These are phyloP conservation scores for Parnassius smintheus DNA, from an alignment of 2,888 invertebrate genomes.

Conservation along the genomic window DNA sequence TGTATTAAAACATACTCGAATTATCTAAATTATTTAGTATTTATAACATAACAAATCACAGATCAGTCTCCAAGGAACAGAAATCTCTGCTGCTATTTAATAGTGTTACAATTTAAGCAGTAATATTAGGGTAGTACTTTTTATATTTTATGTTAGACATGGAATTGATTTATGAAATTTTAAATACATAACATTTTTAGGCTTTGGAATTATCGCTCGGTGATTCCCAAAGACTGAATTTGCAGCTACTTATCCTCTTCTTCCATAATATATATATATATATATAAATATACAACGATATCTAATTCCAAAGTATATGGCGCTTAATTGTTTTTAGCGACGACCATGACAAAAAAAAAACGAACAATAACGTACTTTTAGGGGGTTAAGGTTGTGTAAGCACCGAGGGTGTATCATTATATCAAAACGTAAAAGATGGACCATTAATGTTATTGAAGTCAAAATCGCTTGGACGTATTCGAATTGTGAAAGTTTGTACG, in stretches of 20 bases:
- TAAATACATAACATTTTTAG: background rate
- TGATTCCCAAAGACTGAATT: constrained; percentile 42
- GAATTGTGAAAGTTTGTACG: constrained; percentile 33
- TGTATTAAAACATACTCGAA: too few relatives aligned
- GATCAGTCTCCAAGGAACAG: too few relatives aligned
- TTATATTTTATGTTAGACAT: background rate
- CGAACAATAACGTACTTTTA: constrained; percentile 11
- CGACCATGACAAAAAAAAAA: constrained; percentile 18
- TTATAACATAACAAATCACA: too few relatives aligned
- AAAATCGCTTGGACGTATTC: constrained; percentile 45
- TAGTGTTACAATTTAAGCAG: background rate
- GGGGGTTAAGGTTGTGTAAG: constrained; percentile 63
- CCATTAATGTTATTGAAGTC: constrained; percentile 58
- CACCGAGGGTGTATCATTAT: constrained; percentile 64
- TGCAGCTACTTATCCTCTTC: constrained; percentile 33
- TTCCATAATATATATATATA: constrained; percentile 39
- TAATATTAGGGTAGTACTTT: background rate
- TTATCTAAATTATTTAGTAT: too few relatives aligned
- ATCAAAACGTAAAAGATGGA: constrained; percentile 78
- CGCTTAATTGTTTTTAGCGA: constrained; percentile 34
- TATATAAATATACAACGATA: constrained; percentile 31
- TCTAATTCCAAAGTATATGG: constrained; percentile 35
- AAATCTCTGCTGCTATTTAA: too few relatives aligned
- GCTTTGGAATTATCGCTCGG: constrained; percentile 12
- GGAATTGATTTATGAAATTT: constrained; percentile 4